Evolutionary conservation across 2,888 invertebrate species (phyloP).

Genomic region (Acronicta aceris): DNA sequence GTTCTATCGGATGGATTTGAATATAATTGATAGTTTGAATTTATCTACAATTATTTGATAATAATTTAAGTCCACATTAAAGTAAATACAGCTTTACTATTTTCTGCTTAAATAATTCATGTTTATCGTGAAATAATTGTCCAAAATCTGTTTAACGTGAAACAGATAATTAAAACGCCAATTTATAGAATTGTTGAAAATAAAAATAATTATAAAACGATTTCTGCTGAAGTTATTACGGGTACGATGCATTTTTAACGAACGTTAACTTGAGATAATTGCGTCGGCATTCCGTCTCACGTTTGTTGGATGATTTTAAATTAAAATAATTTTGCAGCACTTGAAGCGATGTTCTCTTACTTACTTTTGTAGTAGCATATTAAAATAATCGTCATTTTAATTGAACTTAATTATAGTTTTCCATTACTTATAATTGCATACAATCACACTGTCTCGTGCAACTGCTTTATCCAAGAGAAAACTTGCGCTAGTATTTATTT

Average conservation of each 20-base stretch:
- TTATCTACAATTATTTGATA: too few relatives aligned
- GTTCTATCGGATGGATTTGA: too few relatives aligned
- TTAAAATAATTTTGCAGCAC: slow-evolving; percentile 33
- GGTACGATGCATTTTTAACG: slow-evolving; percentile 33
- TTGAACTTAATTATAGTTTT: slow-evolving; percentile 8
- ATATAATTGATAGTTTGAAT: too few relatives aligned
- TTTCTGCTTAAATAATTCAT: background rate
- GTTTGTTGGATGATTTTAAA: slow-evolving; percentile 39
- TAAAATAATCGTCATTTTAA: slow-evolving; percentile 25
- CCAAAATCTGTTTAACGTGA: slow-evolving; percentile 4
- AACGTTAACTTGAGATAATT: slow-evolving; percentile 34
- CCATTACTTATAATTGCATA: slow-evolving; percentile 11
- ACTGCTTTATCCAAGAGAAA: too few relatives aligned
- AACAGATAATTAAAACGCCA: slow-evolving; percentile 24
- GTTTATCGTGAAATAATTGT: background rate
- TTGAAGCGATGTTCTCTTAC: slow-evolving; percentile 10
- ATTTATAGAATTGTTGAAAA: slow-evolving; percentile 27
- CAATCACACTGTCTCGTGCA: slow-evolving; percentile 20
- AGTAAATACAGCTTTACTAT: background rate
- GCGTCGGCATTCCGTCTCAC: slow-evolving; percentile 20
- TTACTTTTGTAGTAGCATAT: slow-evolving; percentile 12
- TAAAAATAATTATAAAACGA: slow-evolving; percentile 35
- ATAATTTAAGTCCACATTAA: too few relatives aligned
- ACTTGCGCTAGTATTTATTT: too few relatives aligned
- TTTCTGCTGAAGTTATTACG: slow-evolving; percentile 25